These are phyloP conservation scores for Acanthosepion pharaonis DNA, from an alignment of 2,888 invertebrate species.

Conservation along the genomic window DNA sequence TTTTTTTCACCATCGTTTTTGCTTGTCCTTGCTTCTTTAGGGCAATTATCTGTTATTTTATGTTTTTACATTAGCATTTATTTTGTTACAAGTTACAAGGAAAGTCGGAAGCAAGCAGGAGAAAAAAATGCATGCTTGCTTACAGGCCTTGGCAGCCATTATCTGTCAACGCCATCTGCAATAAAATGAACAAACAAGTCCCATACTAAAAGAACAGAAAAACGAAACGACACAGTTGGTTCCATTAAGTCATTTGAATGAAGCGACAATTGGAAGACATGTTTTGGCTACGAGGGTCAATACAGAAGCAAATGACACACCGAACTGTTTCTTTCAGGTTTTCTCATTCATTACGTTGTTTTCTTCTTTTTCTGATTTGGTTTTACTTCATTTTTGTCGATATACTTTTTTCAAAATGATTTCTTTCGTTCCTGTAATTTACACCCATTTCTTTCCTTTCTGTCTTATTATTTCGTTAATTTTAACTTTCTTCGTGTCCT, in stretches of 20 bases:
- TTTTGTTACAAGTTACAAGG: neutral
- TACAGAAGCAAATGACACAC: neutral
- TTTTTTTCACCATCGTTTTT: neutral
- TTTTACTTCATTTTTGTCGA: too few relatives aligned
- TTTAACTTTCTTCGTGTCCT: too few relatives aligned
- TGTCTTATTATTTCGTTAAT: too few relatives aligned
- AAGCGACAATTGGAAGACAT: neutral
- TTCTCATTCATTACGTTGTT: too few relatives aligned
- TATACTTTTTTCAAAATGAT: too few relatives aligned
- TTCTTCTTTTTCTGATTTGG: too few relatives aligned
- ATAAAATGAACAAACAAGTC: neutral
- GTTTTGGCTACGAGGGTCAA: conserved; percentile 10
- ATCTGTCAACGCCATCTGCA: conserved; percentile 20
- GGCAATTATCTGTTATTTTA: neutral
- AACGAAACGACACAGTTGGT: neutral
- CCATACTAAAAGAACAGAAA: neutral
- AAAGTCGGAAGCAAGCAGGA: neutral
- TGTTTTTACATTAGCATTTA: neutral
- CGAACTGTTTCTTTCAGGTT: too few relatives aligned
- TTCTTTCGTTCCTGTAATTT: too few relatives aligned
- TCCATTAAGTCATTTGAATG: neutral
- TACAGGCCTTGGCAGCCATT: neutral
- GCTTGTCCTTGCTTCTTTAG: neutral
- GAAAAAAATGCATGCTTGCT: neutral
- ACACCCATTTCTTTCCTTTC: too few relatives aligned